Percentiles rank a stretch among this genome's conserved stretches.
Conservation (phyloP, 2,113 vertebrate species). For the Cryptomyrus ogoouensis region DNA sequence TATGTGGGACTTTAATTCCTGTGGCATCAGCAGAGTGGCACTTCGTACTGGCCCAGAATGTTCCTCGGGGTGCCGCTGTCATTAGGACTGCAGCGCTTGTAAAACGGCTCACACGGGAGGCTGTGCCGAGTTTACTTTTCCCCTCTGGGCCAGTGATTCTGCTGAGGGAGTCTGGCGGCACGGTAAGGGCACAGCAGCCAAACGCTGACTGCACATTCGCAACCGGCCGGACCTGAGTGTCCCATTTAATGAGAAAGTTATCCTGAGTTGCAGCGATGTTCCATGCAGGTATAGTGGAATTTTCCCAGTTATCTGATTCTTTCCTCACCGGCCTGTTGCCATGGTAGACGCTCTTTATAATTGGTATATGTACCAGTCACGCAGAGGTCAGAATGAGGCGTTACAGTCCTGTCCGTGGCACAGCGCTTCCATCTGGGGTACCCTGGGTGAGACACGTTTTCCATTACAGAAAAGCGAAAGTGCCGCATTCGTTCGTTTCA, state of each 20-base stretch:
- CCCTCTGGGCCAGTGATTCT: background rate
- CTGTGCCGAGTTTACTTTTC: background rate
- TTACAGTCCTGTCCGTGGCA: background rate
- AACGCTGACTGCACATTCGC: background rate
- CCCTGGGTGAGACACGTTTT: background rate
- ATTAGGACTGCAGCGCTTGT: background rate
- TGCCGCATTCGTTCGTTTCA: background rate
- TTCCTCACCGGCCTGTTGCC: background rate
- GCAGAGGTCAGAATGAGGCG: background rate
- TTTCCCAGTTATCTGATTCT: background rate
- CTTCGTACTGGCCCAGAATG: background rate
- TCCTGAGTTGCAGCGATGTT: background rate
- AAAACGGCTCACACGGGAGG: background rate
- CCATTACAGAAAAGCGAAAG: background rate
- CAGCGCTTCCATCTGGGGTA: background rate
- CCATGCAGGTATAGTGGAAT: background rate
- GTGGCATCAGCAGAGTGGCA: slow-evolving; percentile 10
- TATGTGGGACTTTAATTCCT: background rate
- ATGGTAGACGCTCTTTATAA: background rate
- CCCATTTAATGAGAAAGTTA: background rate
- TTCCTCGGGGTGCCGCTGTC: background rate
- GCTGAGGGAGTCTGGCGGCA: background rate
- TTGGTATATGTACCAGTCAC: background rate
- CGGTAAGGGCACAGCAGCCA: background rate
- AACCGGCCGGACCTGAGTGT: background rate